phyloP scores from a whole-genome alignment of 2,113 vertebrate genomes.

The Oryctolagus cuniculus region DNA sequence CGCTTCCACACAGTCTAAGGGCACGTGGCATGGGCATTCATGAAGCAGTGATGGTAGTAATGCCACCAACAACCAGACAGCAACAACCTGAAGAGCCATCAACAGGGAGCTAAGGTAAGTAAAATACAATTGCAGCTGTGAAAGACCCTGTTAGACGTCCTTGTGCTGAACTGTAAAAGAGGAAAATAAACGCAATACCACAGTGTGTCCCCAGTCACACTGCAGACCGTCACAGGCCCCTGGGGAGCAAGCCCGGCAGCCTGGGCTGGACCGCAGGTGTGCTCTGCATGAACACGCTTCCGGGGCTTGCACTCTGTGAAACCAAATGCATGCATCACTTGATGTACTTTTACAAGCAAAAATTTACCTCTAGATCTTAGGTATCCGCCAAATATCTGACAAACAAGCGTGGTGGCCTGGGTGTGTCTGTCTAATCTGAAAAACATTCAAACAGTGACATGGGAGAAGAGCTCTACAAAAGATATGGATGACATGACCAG shows the following conservation, averaged over 20 bases:
- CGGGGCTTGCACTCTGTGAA: neutral
- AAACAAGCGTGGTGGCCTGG: constrained; percentile 96
- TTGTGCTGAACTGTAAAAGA: neutral
- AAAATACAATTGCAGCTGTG: neutral
- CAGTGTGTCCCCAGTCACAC: neutral
- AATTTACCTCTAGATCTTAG: constrained; percentile 95
- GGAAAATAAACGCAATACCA: neutral
- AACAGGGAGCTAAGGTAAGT: neutral
- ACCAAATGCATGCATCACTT: neutral
- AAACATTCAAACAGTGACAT: constrained; percentile 52
- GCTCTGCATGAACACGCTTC: neutral
- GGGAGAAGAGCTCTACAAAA: neutral
- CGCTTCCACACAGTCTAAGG: neutral
- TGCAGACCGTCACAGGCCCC: neutral
- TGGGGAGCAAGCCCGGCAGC: accelerated
- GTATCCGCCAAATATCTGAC: constrained; percentile 98
- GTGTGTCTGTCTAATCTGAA: constrained; percentile 96
- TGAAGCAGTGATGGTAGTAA: neutral
- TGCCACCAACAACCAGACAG: neutral
- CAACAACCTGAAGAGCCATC: neutral
- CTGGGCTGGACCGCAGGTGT: neutral
- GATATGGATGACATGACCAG: neutral
- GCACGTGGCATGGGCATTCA: neutral
- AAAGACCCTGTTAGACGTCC: neutral
- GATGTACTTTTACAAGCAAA: neutral